Base-by-base conservation (phyloP, 2,888 invertebrate species). In the Temnothorax unifasciatus region DNA sequence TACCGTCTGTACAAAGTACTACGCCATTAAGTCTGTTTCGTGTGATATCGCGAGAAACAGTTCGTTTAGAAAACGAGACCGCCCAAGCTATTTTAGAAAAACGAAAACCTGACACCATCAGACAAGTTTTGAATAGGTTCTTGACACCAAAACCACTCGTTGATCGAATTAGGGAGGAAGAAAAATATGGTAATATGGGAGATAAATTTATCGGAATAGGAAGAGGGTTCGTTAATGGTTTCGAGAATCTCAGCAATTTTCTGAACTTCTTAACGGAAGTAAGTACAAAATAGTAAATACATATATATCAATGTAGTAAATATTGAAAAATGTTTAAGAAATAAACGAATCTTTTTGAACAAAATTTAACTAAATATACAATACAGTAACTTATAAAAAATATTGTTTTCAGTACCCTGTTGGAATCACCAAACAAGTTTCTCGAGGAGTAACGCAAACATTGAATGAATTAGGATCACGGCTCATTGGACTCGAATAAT, bases 181-280 rank as follows among this genome's bases (percentile, higher is more conserved):
- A 98, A 74, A 98, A 97, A 92, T 98, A 97, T 93, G 98, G 98
- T 29, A 98, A 98, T 92, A 96, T 95, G 74, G 98, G 97, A 0
- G 97, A 97, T 90, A 96, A 96, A 92, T 97, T 97, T 89, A 96
- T 96, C 85, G 95, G 95, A 21, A 94, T 97, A 41, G 97, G 97
- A 0, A 96, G 96, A 81, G 96, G 96, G 0, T 91, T 98, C 41
- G 96, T 98, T 3, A 96, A 96, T 44, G 97, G 97, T 8, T 96
- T 97, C 83, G 97, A 97, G 90, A 96, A 96, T 5, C 93, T 97
- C 59, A 96, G 97, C 47, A 97, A 96, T 93, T 95, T 97, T 29
- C 92, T 97, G 69, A 97, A 97, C 93, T 95, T 96, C 13, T 94
- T 96, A 21, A 95, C 97, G 75, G 96, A 96, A 94, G 97, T 97